Percentiles rank a stretch among this genome's conserved stretches.
Conservation (phyloP, 2,113 vertebrate genomes). For the Pyrgilauda ruficollis region DNA sequence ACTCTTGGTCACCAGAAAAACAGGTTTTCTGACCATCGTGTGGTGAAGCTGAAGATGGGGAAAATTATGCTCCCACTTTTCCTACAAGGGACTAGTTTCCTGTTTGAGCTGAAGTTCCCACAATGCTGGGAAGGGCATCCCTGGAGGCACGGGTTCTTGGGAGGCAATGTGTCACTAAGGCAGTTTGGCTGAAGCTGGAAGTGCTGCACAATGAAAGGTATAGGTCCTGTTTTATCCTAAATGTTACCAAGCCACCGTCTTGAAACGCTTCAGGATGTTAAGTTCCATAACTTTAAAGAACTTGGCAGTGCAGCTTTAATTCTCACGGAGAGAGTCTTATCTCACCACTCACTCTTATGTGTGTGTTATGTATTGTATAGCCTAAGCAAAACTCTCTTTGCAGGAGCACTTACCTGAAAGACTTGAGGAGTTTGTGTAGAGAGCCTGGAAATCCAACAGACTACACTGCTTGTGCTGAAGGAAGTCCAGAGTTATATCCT, state of each 20-base stretch:
- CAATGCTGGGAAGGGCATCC: neutral
- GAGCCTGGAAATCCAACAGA: neutral
- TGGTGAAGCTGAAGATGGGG: neutral
- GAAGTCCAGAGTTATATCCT: neutral
- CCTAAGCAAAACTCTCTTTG: neutral
- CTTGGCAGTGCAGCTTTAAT: neutral
- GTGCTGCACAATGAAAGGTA: neutral
- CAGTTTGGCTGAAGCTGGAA: neutral
- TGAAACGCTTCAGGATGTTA: neutral
- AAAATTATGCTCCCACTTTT: neutral
- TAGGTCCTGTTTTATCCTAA: neutral
- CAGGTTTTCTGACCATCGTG: neutral
- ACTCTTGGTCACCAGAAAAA: neutral
- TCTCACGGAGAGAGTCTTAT: neutral
- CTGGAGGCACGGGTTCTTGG: rapidly evolving
- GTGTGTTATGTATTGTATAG: neutral
- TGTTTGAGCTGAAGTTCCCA: neutral
- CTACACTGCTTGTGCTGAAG: neutral
- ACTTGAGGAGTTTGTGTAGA: neutral
- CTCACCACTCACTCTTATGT: neutral
- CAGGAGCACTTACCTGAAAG: neutral
- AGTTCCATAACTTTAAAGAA: neutral
- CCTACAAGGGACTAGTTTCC: neutral
- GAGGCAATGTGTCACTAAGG: neutral
- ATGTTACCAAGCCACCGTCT: neutral